Percentiles rank a stretch among this genome's conserved stretches.
phyloP scores from a whole-genome alignment of 2,888 invertebrate species.

The Acleris laterana region DNA sequence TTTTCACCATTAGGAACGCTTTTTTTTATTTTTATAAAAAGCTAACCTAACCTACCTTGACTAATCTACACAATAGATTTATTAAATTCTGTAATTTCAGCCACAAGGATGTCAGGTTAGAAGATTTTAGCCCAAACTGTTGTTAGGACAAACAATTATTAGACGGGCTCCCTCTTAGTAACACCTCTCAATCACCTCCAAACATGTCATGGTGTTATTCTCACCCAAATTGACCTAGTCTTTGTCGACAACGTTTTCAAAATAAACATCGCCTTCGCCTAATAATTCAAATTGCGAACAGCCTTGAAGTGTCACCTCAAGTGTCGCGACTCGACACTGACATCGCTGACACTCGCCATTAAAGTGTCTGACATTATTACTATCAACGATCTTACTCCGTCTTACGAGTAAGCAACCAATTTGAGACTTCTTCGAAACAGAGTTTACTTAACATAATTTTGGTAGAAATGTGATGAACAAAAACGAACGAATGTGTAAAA shows the following conservation, averaged over 20 bases:
- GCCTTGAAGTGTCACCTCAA: slow-evolving; percentile 7
- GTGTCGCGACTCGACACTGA: slow-evolving; percentile 18
- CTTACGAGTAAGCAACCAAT: neutral
- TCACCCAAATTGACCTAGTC: neutral
- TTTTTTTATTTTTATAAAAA: no score
- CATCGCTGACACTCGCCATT: slow-evolving; percentile 20
- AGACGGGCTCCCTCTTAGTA: no score
- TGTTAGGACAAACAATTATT: no score
- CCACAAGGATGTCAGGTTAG: no score
- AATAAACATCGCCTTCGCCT: neutral
- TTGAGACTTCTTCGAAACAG: neutral
- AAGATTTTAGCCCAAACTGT: no score
- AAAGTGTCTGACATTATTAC: slow-evolving; percentile 22
- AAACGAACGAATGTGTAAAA: no score
- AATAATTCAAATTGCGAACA: slow-evolving; percentile 5
- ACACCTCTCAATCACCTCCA: no score
- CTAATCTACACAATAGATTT: no score
- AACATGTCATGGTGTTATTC: no score
- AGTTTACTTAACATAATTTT: neutral
- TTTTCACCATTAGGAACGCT: no score
- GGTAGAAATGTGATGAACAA: neutral
- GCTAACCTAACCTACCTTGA: no score
- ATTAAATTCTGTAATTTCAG: no score
- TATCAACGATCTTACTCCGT: slow-evolving; percentile 3
- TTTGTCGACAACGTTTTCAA: neutral